Evolutionary conservation across 2,113 vertebrate species (phyloP).

Genomic region (Myrmecobius fasciatus): DNA sequence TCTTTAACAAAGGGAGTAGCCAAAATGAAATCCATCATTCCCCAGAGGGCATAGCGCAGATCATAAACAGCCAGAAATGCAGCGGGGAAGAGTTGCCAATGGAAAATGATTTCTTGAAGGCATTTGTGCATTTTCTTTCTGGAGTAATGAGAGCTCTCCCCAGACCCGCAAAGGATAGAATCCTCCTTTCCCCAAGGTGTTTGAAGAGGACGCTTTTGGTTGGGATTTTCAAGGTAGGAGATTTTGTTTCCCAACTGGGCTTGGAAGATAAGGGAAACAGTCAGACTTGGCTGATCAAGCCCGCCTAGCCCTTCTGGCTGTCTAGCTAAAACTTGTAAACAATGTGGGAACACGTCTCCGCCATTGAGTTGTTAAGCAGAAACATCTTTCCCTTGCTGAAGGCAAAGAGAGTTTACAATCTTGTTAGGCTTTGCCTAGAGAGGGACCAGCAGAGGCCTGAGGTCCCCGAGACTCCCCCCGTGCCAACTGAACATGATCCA

Average conservation of each 20-base stretch:
- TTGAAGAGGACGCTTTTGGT: conserved; percentile 72
- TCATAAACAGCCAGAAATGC: neutral
- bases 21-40: neutral
- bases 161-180: conserved; percentile 55
- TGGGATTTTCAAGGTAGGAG: conserved; percentile 59
- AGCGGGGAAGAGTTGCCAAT: neutral
- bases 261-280: conserved; percentile 72
- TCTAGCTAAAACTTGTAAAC: conserved; percentile 74
- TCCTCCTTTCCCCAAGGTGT: conserved; percentile 67
- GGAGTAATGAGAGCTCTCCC: conserved; percentile 56
- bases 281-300: conserved; percentile 77
- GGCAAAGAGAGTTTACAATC: conserved; percentile 65
- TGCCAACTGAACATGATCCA: neutral
- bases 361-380: conserved; percentile 70
- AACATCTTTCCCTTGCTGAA: conserved; percentile 57
- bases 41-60: neutral
- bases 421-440: conserved; percentile 56
- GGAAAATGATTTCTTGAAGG: conserved; percentile 36
- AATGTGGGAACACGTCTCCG: conserved; percentile 73
- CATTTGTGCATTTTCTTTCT: conserved; percentile 73
- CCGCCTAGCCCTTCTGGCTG: conserved; percentile 77
- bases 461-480: no score
- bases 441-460: neutral
- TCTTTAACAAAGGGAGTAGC: neutral
- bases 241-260: conserved; percentile 43